Evolutionary conservation across 1,140 invertebrate species (phyloP), one percentile per base, ranked within the genome.

Genomic region (Cheumatopsyche charites): DNA sequence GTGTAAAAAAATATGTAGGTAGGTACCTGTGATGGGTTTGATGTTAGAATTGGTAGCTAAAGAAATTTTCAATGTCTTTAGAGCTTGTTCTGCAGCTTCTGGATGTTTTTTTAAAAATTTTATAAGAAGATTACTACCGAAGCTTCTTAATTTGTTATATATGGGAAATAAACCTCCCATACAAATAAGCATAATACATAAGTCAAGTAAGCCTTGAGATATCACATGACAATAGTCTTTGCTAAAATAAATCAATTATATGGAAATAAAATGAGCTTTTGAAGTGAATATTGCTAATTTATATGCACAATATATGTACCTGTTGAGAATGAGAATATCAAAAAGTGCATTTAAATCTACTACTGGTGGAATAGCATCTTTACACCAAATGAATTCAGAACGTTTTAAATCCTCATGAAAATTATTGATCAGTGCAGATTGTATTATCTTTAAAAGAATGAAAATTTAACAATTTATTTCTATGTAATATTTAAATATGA

Each of bases 321-420:
- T 86, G 63, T 82, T 83, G 11, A 84, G 76, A 17, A 88, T 84
- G 19, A 88, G 78, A 73, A 80, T 77, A 17, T 74, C 76, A 26
- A 88, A 79, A 7, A 85, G 76, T 11, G 79, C 71, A 74, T 86
- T 82, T 41, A 85, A 73, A 71, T 81, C 77, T 43, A 77, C 79
- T 21, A 78, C 71, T 3, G 77, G 71, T 0, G 78, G 72, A n/a
- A 82, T 71, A 62, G 85, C 77, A 49, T 82, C 78, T 73, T 81
- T 81, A 65, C 88, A 79, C 88, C 87, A 89, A 19, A 81, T 78
- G 65, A 84, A 87, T 21, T 82, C 78, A 5, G 78, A 78, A 65
- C 78, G 79, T 76, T 80, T 84, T 26, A 81, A 78, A 67, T 87
- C 81, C 72, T 87, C 86, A 26, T 80, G n/a, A 15, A 36, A 36